phyloP scores from a whole-genome alignment of 2,888 invertebrate genomes.

The Cryptocephalus moraei region DNA sequence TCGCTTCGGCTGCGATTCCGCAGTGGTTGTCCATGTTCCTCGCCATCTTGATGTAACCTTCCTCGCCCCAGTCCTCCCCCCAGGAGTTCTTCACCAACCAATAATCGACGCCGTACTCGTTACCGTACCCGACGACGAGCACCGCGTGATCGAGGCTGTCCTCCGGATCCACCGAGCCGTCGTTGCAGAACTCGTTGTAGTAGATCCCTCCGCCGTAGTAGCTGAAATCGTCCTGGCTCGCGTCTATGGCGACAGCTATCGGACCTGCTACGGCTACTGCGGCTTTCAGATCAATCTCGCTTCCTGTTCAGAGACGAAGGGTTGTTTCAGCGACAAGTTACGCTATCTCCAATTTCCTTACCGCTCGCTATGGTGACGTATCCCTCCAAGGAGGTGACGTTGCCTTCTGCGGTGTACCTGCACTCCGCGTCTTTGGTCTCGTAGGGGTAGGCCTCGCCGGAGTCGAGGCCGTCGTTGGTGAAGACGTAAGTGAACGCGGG shows the following conservation, averaged over 20 bases:
- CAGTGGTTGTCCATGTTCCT: constrained; percentile 55
- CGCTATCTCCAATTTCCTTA: not conserved
- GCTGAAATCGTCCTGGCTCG: constrained; percentile 3
- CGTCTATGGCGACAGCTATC: constrained; percentile 7
- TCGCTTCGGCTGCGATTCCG: constrained; percentile 69
- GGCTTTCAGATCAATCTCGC: constrained; percentile 5
- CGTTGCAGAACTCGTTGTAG: not conserved
- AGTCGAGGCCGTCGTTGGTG: constrained; percentile 47
- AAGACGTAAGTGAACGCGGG: constrained; percentile 41
- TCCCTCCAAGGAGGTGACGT: not conserved
- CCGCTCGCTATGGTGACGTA: not conserved
- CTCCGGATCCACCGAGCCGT: not conserved
- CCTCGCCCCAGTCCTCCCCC: constrained; percentile 34
- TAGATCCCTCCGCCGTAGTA: not conserved
- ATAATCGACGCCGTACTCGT: constrained; percentile 39
- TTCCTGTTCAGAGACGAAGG: not conserved
- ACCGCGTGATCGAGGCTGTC: constrained; percentile 65
- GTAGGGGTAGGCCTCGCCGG: constrained; percentile 45
- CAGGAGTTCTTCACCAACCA: constrained; percentile 63
- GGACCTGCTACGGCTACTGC: constrained; percentile 7
- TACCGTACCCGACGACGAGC: constrained; percentile 66
- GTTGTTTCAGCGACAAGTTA: too few relatives aligned
- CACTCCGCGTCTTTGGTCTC: constrained; percentile 22
- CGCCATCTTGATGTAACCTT: constrained; percentile 27
- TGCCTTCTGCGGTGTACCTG: constrained; percentile 11